Evolutionary conservation across 2,797 vertebrate species (phyloP), one percentile per base, ranked within the genome.

Genomic region (Syngnathus acus): DNA sequence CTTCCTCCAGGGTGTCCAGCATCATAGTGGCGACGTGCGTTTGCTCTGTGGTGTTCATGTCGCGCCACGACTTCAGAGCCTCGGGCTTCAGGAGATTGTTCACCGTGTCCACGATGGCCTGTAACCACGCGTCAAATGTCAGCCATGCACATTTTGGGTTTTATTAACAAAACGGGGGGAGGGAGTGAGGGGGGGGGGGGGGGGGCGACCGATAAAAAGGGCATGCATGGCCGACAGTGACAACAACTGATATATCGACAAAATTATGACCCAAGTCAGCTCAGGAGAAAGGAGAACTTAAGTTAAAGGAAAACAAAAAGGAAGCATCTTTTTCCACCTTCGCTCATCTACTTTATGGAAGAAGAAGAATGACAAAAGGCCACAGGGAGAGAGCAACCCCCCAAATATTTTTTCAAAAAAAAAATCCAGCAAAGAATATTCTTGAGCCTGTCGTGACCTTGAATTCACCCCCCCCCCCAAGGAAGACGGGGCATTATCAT

Each of bases 51-150:
- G 94, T 92, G 88, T 99, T 99, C 97, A 98, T 98, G 85, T 98
- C 96, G 81, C 92, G 94, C 97, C 97, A 99, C 57, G 96, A 98
- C 83, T 97, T 94, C 85, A 99, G 89, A 65, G 96, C 96, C 89
- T 99, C 96, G 3, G 92, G 91, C 87, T 95, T 93, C 88, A 99
- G 92, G 78, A 99, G 94, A 89, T 98, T 98, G 92, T 99, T 94
- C 81, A 99, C 97, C 8, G 96, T 99, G 89, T 99, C 96, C 85
- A 99, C 96, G 76, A 98, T 97, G 67, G 97, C 96, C 97, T 99
- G 92, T 80, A 90, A 91, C 90, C 92, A 90, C 90, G 75, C 83
- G 84, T 71, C 48, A 86, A 81, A 85, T 76, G 85, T 90, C 82
- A 89, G 81, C 65, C 47, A 38, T 45, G 43, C 74, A 65, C 72